A percentile compares a stretch with the other conserved stretches of the same genome.
phyloP scores from a whole-genome alignment of 1,140 invertebrate genomes.

The Contarinia nasturtii region DNA sequence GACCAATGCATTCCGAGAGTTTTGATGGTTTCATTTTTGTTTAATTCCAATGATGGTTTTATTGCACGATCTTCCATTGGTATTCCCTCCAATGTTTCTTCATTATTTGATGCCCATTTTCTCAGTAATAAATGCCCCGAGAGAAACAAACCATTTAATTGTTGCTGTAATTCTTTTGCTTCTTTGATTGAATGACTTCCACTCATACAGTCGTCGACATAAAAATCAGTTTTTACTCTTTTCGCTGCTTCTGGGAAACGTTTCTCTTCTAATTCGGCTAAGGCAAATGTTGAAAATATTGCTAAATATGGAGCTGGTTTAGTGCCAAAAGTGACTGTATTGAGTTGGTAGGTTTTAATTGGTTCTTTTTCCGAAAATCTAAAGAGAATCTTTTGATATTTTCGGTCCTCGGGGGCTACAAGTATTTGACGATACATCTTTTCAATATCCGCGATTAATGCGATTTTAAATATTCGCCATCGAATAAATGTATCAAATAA shows the following conservation, averaged over 20 bases:
- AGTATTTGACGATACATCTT: constrained; percentile 5
- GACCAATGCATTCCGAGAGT: constrained; percentile 11
- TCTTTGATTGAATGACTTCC: not conserved
- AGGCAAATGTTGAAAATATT: constrained; percentile 8
- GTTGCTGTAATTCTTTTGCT: not conserved
- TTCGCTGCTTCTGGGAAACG: constrained; percentile 5
- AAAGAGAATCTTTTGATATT: constrained; percentile 3
- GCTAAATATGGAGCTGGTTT: constrained; percentile 11
- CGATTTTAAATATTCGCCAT: constrained; percentile 6
- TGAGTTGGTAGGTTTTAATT: constrained; percentile 6
- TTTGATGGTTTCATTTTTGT: constrained; percentile 6
- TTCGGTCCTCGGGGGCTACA: not conserved
- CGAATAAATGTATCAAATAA: constrained; percentile 7
- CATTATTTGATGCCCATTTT: constrained; percentile 10
- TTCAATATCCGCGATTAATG: constrained; percentile 1
- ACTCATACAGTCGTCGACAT: constrained; percentile 7
- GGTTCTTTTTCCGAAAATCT: not conserved
- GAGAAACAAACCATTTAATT: not conserved
- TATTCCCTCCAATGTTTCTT: constrained; percentile 2
- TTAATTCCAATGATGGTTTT: constrained; percentile 2
- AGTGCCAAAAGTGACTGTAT: constrained; percentile 14
- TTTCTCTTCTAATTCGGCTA: constrained; percentile 7
- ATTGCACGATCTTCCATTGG: not conserved
- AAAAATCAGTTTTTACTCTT: constrained; percentile 7
- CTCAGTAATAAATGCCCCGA: constrained; percentile 4